Percentiles rank a stretch among this genome's conserved stretches.
These are phyloP conservation scores for Lagodon rhomboides DNA, from an alignment of 2,797 vertebrate genomes.

Conservation along the genomic window DNA sequence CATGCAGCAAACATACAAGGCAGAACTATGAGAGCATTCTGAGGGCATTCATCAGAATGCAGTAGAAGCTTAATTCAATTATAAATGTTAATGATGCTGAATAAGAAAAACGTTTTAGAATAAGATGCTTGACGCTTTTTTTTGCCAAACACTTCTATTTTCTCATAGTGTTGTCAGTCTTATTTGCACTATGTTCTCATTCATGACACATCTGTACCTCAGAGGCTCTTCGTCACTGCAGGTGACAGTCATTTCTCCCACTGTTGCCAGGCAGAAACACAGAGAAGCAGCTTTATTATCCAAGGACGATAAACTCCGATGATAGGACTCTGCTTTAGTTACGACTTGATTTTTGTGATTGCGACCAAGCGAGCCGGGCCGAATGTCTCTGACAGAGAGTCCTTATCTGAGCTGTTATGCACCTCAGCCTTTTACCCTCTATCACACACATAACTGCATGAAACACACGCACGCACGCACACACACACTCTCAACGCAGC, in stretches of 20 bases:
- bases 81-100: neutral
- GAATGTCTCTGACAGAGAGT: slow-evolving; percentile 16
- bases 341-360: neutral
- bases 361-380: neutral
- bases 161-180: neutral
- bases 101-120: too few relatives aligned
- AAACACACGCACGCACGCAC: neutral
- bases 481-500: neutral
- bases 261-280: slow-evolving; percentile 73
- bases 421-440: slow-evolving; percentile 1
- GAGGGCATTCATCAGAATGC: neutral
- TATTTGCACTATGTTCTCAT: neutral
- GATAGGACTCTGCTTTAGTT: slow-evolving; percentile 5
- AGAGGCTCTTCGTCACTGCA: slow-evolving; percentile 17
- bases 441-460: neutral
- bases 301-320: slow-evolving; percentile 15
- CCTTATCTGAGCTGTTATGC: neutral
- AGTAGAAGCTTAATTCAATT: neutral
- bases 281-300: slow-evolving; percentile 10
- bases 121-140: neutral
- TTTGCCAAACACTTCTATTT: neutral
- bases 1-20: slow-evolving; percentile 24
- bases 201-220: neutral
- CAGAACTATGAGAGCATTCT: slow-evolving; percentile 1
- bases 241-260: slow-evolving; percentile 8